phyloP scores from a whole-genome alignment of 1,140 invertebrate species.

The Saxidomus purpurata region DNA sequence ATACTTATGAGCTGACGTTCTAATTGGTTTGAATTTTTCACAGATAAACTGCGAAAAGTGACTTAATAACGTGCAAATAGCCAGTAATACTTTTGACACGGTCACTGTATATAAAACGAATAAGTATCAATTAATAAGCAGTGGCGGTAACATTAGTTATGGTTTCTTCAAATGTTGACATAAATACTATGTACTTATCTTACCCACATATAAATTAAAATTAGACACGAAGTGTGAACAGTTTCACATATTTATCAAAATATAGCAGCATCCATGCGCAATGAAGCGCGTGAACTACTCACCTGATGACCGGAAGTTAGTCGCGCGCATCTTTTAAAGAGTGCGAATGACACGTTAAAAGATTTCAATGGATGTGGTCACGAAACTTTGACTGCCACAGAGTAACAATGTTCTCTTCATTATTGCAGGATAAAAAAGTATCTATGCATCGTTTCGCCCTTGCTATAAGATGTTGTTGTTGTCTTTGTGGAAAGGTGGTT shows the following conservation, averaged over 20 bases:
- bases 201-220: conserved; percentile 18
- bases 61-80: background rate
- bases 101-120: background rate
- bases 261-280: conserved; percentile 27
- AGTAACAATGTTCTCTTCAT: no score
- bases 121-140: conserved; percentile 10
- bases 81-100: background rate
- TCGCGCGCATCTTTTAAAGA: conserved; percentile 14
- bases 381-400: background rate
- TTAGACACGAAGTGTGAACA: conserved; percentile 32
- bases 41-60: background rate
- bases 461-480: no score
- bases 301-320: conserved; percentile 32
- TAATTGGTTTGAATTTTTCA: background rate
- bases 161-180: background rate
- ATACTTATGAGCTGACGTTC: background rate
- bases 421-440: no score
- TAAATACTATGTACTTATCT: conserved; percentile 6
- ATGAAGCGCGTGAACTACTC: conserved; percentile 3
- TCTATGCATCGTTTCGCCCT: no score
- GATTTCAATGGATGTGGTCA: background rate
- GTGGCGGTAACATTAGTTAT: background rate
- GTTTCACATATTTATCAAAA: conserved; percentile 13
- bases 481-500: no score
- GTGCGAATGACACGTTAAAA: background rate